Evolutionary conservation across 2,888 invertebrate genomes (phyloP).

Genomic region (Microplitis manilae): DNA sequence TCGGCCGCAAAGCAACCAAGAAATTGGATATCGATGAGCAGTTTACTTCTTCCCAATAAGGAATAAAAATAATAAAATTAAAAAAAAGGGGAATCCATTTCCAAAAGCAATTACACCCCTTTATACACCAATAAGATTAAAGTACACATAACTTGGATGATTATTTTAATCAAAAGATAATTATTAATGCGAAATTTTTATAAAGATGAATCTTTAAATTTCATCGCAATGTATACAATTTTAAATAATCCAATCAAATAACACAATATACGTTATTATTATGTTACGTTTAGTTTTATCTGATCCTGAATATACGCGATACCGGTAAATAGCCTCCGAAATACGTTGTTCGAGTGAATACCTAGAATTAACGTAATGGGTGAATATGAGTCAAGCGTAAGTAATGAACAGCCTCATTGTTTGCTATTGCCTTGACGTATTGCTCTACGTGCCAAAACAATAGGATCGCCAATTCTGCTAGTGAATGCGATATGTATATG

Average conservation of each 20-base stretch:
- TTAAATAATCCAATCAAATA: constrained; percentile 18
- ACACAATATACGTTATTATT: constrained; percentile 15
- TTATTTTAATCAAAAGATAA: constrained; percentile 33
- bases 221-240: neutral
- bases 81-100: constrained; percentile 16
- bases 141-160: neutral
- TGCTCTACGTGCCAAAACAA: constrained; percentile 30
- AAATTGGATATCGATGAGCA: constrained; percentile 60
- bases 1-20: constrained; percentile 56
- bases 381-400: constrained; percentile 56
- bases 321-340: constrained; percentile 17
- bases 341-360: constrained; percentile 47
- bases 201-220: constrained; percentile 4
- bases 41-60: constrained; percentile 24
- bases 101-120: constrained; percentile 27
- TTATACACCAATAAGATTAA: constrained; percentile 19
- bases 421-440: constrained; percentile 60
- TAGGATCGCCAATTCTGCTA: neutral
- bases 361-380: constrained; percentile 54
- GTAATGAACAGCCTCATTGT: constrained; percentile 64
- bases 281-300: constrained; percentile 6
- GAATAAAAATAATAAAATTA: constrained; percentile 8
- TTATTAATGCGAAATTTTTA: constrained; percentile 20
- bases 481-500: neutral
- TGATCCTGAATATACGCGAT: constrained; percentile 16